Evolutionary conservation across 23 tunicate species (phyloP).

Genomic region (Clavelina lepadiformis): DNA sequence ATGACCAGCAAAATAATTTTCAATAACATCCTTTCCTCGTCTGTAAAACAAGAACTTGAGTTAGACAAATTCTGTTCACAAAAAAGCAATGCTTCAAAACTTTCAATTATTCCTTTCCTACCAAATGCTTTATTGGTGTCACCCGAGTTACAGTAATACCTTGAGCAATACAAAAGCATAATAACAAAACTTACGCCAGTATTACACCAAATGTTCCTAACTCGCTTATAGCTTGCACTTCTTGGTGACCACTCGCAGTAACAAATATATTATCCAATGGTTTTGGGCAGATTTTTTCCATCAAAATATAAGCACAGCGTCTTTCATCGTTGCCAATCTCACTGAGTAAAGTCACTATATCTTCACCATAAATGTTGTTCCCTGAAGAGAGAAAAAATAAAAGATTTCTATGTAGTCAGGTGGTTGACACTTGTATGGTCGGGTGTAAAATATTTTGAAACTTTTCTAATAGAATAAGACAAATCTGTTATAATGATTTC

Average conservation of each 20-base stretch:
- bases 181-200: slow-evolving; percentile 71
- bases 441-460: too few relatives aligned
- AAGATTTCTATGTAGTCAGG: too few relatives aligned
- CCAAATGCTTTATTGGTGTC: too few relatives aligned
- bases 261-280: slow-evolving; percentile 13
- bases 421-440: too few relatives aligned
- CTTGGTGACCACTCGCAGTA: not conserved
- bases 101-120: too few relatives aligned
- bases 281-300: slow-evolving; percentile 68
- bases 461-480: too few relatives aligned
- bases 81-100: too few relatives aligned
- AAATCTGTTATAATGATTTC: too few relatives aligned
- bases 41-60: slow-evolving; percentile 43
- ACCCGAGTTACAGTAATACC: too few relatives aligned
- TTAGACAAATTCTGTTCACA: too few relatives aligned
- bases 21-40: slow-evolving; percentile 20
- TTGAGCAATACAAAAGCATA: too few relatives aligned
- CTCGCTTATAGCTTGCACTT: slow-evolving; percentile 62
- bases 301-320: slow-evolving; percentile 60
- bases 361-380: slow-evolving; percentile 70
- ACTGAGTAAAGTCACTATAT: slow-evolving; percentile 23
- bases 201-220: slow-evolving; percentile 71
- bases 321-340: slow-evolving; percentile 43
- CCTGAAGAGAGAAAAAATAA: too few relatives aligned
- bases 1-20: slow-evolving; percentile 67